A percentile compares a stretch with the other conserved stretches of the same genome.
These are phyloP conservation scores for Romanogobio albipinnatus DNA, from an alignment of 2,113 vertebrate species.

Conservation along the genomic window DNA sequence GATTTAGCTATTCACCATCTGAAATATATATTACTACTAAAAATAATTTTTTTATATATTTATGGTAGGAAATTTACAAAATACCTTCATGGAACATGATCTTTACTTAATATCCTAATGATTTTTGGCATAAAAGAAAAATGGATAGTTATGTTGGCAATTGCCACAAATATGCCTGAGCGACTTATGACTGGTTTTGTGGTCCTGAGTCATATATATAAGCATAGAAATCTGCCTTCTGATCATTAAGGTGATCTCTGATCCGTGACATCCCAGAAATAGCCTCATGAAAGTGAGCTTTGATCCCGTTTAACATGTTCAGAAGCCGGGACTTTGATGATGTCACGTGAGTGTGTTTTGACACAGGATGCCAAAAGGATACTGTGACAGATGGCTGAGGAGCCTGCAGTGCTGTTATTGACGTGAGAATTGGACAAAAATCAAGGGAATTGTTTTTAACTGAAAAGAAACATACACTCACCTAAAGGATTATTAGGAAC, in stretches of 20 bases:
- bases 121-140: too few species aligned
- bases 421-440: neutral
- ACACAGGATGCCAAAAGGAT: conserved; percentile 9
- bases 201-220: neutral
- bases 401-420: neutral
- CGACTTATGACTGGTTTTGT: too few species aligned
- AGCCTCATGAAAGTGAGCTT: neutral
- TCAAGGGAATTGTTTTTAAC: neutral
- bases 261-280: neutral
- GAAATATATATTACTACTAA: too few species aligned
- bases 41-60: too few species aligned
- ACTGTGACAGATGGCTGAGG: conserved; percentile 22
- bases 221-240: neutral
- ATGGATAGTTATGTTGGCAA: too few species aligned
- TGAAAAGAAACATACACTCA: neutral
- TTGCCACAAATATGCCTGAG: too few species aligned
- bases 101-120: too few species aligned
- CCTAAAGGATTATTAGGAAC: too few species aligned
- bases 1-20: too few species aligned
- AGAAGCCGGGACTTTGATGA: neutral
- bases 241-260: neutral
- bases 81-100: too few species aligned
- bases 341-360: conserved; percentile 15
- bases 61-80: too few species aligned
- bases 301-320: neutral